These are phyloP conservation scores for Mesoclemmys tuberculata DNA, from an alignment of 2,113 vertebrate genomes.

Conservation along the genomic window DNA sequence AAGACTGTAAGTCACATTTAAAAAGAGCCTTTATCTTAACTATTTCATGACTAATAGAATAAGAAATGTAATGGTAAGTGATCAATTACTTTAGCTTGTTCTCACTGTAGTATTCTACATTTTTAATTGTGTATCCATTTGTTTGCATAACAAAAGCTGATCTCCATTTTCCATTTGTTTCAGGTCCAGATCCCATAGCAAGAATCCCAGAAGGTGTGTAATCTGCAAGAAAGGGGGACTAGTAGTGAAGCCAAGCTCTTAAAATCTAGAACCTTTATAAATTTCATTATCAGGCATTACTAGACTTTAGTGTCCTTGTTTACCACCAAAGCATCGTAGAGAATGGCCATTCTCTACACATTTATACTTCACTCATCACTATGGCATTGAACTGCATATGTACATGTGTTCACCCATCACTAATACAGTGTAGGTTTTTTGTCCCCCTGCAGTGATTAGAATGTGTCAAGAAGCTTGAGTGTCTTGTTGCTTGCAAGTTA, in stretches of 20 bases:
- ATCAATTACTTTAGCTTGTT: background rate
- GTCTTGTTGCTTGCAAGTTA: background rate
- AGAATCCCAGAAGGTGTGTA: constrained; percentile 83
- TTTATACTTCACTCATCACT: background rate
- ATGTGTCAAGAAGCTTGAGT: background rate
- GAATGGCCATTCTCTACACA: background rate
- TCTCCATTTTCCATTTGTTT: constrained; percentile 59
- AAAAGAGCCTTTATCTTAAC: background rate
- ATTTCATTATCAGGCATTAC: background rate
- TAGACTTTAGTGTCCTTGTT: background rate
- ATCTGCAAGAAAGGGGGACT: constrained; percentile 6
- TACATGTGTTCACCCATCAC: background rate
- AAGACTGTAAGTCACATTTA: background rate
- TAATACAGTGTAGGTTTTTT: background rate
- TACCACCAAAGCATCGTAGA: background rate
- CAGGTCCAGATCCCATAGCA: constrained; percentile 86
- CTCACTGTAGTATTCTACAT: background rate
- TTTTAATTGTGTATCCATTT: background rate
- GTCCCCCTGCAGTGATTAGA: background rate
- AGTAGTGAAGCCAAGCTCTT: constrained; percentile 8
- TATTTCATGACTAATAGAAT: background rate
- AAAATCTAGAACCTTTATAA: background rate
- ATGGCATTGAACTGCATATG: background rate
- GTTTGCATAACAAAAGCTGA: constrained; percentile 45
- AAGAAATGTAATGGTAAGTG: background rate